These are phyloP conservation scores for Formica exsecta DNA, from an alignment of 1,140 invertebrate species.

Conservation along the genomic window DNA sequence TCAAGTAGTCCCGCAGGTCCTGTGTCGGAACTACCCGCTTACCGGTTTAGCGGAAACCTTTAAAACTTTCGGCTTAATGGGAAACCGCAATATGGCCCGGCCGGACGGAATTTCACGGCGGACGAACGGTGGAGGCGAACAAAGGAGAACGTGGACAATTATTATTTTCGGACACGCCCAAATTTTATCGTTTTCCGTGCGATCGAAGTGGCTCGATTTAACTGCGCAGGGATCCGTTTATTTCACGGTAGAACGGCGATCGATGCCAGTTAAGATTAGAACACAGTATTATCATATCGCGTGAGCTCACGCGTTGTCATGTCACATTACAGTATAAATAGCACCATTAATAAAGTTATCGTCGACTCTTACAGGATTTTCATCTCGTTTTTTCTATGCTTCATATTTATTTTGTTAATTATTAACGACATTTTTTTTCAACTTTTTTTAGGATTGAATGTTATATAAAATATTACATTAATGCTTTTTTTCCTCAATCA, in stretches of 20 bases:
- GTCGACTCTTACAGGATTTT: not conserved
- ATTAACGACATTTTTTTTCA: not conserved
- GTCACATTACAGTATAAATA: slow-evolving; percentile 29
- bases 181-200: slow-evolving; percentile 37
- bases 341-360: slow-evolving; percentile 12
- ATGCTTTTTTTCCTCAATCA: not conserved
- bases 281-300: slow-evolving; percentile 37
- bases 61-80: slow-evolving; percentile 72
- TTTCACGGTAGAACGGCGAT: slow-evolving; percentile 26
- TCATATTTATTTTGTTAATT: not conserved
- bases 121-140: not conserved
- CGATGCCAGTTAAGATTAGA: slow-evolving; percentile 41
- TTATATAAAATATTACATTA: not conserved
- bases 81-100: slow-evolving; percentile 66
- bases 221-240: slow-evolving; percentile 33
- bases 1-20: slow-evolving; percentile 76
- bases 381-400: not conserved
- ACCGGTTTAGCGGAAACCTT: slow-evolving; percentile 69
- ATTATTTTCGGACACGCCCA: slow-evolving; percentile 57
- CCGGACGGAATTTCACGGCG: slow-evolving; percentile 56
- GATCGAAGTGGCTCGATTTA: slow-evolving; percentile 24
- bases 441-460: not conserved
- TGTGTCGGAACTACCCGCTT: slow-evolving; percentile 60
- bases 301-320: slow-evolving; percentile 16
- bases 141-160: slow-evolving; percentile 46